phyloP scores from a whole-genome alignment of 2,113 vertebrate species.

The Rhipidura dahli region DNA sequence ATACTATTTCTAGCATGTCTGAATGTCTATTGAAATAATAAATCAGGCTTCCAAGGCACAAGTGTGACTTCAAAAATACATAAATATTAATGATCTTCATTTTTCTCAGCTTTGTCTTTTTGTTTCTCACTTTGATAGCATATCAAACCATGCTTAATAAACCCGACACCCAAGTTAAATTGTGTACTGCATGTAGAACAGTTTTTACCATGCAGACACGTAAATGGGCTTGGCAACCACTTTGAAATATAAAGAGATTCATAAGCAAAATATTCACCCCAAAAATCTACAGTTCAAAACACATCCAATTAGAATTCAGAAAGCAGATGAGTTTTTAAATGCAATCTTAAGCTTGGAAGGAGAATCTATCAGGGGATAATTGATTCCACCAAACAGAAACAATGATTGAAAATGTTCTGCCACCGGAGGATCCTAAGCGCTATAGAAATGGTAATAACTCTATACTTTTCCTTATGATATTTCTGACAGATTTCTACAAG shows the following conservation, averaged over 20 bases:
- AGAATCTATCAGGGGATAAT: constrained; percentile 73
- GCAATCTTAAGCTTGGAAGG: constrained; percentile 72
- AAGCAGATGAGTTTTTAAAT: constrained; percentile 73
- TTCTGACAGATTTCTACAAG: constrained; percentile 47
- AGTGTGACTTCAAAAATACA: constrained; percentile 55
- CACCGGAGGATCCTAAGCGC: constrained; percentile 36
- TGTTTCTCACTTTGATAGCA: constrained; percentile 24
- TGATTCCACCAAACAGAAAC: constrained; percentile 71
- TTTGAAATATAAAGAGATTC: constrained; percentile 62
- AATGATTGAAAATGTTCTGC: constrained; percentile 69
- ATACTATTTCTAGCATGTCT: not conserved
- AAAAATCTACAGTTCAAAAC: constrained; percentile 59
- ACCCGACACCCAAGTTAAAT: constrained; percentile 37
- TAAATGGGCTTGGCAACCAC: constrained; percentile 49
- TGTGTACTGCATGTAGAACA: constrained; percentile 14
- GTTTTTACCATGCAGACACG: not conserved
- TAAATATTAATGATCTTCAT: constrained; percentile 49
- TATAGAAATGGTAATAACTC: constrained; percentile 59
- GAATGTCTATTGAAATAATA: constrained; percentile 42
- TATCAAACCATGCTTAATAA: constrained; percentile 59
- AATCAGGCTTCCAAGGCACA: constrained; percentile 3
- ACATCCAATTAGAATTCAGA: constrained; percentile 68
- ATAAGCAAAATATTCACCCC: constrained; percentile 67
- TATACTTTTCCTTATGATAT: constrained; percentile 30
- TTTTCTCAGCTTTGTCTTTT: constrained; percentile 35